These are phyloP conservation scores for Sardinella longiceps DNA, from an alignment of 2,797 vertebrate species.

Conservation along the genomic window DNA sequence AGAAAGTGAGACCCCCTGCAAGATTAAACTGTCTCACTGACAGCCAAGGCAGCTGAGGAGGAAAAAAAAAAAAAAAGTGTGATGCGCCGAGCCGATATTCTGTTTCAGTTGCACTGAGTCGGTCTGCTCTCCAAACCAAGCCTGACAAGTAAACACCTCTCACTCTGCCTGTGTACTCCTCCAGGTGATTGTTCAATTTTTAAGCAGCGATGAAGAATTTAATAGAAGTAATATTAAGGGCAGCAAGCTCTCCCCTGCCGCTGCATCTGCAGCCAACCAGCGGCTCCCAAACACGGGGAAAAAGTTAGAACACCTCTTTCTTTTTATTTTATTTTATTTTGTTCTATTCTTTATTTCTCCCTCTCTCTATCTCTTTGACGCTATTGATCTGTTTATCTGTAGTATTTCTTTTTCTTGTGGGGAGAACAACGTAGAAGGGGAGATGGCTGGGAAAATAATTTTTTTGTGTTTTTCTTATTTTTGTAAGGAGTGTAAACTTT, in stretches of 20 bases:
- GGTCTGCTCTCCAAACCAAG: slow-evolving; percentile 30
- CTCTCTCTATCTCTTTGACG: neutral
- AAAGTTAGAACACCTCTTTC: slow-evolving; percentile 39
- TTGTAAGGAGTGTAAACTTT: slow-evolving; percentile 37
- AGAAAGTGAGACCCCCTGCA: neutral
- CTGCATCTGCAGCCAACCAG: slow-evolving; percentile 37
- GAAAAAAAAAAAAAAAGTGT: slow-evolving; percentile 11
- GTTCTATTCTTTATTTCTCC: neutral
- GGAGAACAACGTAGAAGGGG: slow-evolving; percentile 45
- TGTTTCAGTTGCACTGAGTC: slow-evolving; percentile 11
- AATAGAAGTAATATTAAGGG: slow-evolving; percentile 37
- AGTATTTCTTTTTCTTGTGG: slow-evolving; percentile 32
- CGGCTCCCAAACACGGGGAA: slow-evolving; percentile 24
- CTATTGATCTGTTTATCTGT: slow-evolving; percentile 58
- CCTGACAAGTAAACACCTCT: slow-evolving; percentile 42
- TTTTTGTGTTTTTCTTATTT: slow-evolving; percentile 28
- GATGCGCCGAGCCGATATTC: neutral
- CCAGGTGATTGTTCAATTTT: slow-evolving; percentile 46
- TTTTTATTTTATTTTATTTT: neutral
- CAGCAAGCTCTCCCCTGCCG: slow-evolving; percentile 50
- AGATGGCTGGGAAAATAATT: slow-evolving; percentile 36
- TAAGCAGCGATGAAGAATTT: slow-evolving; percentile 42
- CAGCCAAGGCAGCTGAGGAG: neutral
- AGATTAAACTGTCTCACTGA: slow-evolving; percentile 22
- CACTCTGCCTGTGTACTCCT: slow-evolving; percentile 17